Evolutionary conservation across 2,113 vertebrate species (phyloP), one percentile per base, ranked within the genome.

Genomic region (Illadopsis cleaveri): DNA sequence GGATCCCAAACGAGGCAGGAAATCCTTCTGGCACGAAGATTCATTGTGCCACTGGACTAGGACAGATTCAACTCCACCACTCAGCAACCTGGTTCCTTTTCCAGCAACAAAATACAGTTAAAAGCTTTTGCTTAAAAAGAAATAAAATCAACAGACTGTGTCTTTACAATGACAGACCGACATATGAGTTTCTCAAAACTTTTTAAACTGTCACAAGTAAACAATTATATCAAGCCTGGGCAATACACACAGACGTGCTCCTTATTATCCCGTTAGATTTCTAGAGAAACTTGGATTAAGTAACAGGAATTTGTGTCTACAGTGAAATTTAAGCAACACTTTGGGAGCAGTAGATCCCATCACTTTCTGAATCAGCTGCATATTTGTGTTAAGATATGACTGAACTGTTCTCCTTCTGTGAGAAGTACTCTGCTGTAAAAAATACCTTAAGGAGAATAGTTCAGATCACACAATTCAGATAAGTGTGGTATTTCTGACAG

Each of bases 11-110:
- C 99, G 99, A 14, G 99, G 99, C 47, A 99, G 98, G 87, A 99
- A 99, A 93, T 99, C 98, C 92, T 96, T 98, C 91, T 98, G 98
- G 61, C 93, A 97, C 30, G 98, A 98, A 1, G 98, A 97, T 5
- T 96, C 97, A 42, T 98, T 98, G 7, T 97, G 97, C 99, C 99
- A 99, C 94, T 99, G 98, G 33, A 99, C 98, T 1, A 99, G 98
- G 25, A 99, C 99, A 1, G 99, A 98, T 84, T 99, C 99, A 4
- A 98, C 83, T 19, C 99, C 99, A 2, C 99, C 99, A 15, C 99
- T 99, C 97, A 99, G 96, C 82, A 99, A 94, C 86, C 98, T 98
- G 62, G 97, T 98, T 73, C 99, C 99, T 99, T 96, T 68, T 31
- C 12, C 82, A 5, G 69, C 15, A 92, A 90, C 2, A 90, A 94